Base-by-base conservation (phyloP, 2,888 invertebrate species). In the Luffia ferchaultella region DNA sequence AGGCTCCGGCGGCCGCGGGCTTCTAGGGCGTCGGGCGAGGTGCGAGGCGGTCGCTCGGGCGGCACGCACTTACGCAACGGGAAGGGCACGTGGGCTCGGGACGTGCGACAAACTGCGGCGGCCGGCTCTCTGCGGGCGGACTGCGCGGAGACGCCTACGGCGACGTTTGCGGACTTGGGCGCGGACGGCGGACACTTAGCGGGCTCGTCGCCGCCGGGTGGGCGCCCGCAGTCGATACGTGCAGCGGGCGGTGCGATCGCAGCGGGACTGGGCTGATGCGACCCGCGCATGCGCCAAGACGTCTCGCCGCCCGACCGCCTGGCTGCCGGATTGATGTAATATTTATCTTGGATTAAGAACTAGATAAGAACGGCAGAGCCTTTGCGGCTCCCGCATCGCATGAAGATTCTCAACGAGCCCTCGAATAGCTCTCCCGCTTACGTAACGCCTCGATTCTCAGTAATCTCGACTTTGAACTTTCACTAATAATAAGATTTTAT, bases 261-360 rank as follows among this genome's bases (percentile, higher is more conserved):
- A 73, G 74, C 78, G 76, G 72, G 78, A 82, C 82, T 80, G 79
- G 68, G 72, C 75, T 62, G 66, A 44, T 57, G 67, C 59, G 55
- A 60, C 50, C 49, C 51, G 16, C 16, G 51, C 52, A 45, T 67
- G 74, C 71, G 73, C 64, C 58, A 52, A 55, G 56, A 18, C 53
- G 45, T 60, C 58, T 61, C 62, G 55, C 57, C 68, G 62, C 70
- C 73, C 65, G 30, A 30, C 71, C 71, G 20, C 74, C 76, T 77
- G 30, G 12, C 71, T 70, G 20, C 74, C 76, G 77, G 72, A 79
- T 82, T 79, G 79, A 82, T 80, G 76, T 78, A 79, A 82, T 82
- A 82, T 80, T 79, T 79, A 80, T 82, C 79, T 82, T 75, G 79
- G 75, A 79, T 79, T 80, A 82, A 76, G 71, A 75, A 73, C 73